Evolutionary conservation across 2,888 invertebrate genomes (phyloP).

Genomic region (Thelaira solivaga): DNA sequence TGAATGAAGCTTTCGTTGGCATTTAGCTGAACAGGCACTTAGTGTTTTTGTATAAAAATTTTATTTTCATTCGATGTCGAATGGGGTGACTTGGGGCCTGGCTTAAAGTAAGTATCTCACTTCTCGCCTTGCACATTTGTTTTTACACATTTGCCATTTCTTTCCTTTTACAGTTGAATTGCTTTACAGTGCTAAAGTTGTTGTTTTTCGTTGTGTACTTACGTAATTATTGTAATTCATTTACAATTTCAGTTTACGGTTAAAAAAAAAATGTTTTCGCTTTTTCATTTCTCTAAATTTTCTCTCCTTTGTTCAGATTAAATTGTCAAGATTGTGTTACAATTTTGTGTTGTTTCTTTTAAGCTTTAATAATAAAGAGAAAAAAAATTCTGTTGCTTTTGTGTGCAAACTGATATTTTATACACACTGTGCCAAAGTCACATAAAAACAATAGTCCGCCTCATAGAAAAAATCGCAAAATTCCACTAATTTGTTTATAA

Average conservation of each 20-base stretch:
- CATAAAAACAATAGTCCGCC: background rate
- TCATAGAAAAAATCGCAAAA: too few relatives aligned
- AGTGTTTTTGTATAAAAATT: too few relatives aligned
- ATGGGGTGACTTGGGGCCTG: too few relatives aligned
- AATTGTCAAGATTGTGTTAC: constrained; percentile 19
- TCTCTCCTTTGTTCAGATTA: constrained; percentile 11
- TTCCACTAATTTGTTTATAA: constrained; percentile 6
- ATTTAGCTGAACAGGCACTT: too few relatives aligned
- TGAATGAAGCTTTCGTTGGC: too few relatives aligned
- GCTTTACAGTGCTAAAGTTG: background rate
- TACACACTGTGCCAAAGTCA: background rate
- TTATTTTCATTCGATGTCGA: too few relatives aligned
- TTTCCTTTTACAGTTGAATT: constrained; percentile 19
- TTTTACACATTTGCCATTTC: too few relatives aligned
- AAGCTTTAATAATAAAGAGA: background rate
- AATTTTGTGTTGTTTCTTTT: background rate
- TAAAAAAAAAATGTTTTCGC: background rate
- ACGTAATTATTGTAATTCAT: background rate
- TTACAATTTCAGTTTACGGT: background rate
- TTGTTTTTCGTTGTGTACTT: background rate
- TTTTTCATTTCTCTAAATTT: background rate
- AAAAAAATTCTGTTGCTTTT: background rate
- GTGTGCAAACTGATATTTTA: background rate
- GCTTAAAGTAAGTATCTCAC: too few relatives aligned
- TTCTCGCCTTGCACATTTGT: too few relatives aligned